phyloP scores from a whole-genome alignment of 2,888 invertebrate genomes.

The Synanthedon andrenaeformis region DNA sequence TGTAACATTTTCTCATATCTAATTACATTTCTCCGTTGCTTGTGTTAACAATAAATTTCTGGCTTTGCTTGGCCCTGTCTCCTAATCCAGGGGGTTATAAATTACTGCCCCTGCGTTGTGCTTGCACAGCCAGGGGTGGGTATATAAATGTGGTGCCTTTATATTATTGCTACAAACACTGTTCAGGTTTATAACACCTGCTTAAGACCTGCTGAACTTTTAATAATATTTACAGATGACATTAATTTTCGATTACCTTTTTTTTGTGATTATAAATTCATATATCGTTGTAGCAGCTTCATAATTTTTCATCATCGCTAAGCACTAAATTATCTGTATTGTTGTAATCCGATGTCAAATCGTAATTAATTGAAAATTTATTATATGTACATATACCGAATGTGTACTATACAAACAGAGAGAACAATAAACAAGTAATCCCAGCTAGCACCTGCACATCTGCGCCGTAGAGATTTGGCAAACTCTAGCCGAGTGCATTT shows the following conservation, averaged over 20 bases:
- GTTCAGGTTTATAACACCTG: too few species aligned
- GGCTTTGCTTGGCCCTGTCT: conserved; percentile 12
- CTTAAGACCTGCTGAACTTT: too few species aligned
- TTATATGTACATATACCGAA: not conserved
- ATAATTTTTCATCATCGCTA: too few species aligned
- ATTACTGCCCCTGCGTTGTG: not conserved
- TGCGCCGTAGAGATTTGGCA: conserved; percentile 19
- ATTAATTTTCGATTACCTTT: too few species aligned
- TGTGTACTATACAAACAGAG: not conserved
- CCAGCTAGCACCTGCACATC: conserved; percentile 11
- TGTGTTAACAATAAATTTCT: conserved; percentile 18
- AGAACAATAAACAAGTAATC: not conserved
- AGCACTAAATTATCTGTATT: too few species aligned
- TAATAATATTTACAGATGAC: too few species aligned
- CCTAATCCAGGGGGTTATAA: not conserved
- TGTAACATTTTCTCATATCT: too few species aligned
- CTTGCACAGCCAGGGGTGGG: not conserved
- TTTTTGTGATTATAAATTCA: too few species aligned
- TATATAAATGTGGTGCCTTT: too few species aligned
- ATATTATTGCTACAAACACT: too few species aligned
- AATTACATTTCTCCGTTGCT: not conserved
- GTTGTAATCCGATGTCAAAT: too few species aligned
- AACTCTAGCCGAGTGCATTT: conserved; percentile 28
- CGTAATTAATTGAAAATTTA: not conserved
- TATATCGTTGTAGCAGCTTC: too few species aligned